phyloP scores from a whole-genome alignment of 2,888 invertebrate species.

The Sarcophaga caerulescens region DNA sequence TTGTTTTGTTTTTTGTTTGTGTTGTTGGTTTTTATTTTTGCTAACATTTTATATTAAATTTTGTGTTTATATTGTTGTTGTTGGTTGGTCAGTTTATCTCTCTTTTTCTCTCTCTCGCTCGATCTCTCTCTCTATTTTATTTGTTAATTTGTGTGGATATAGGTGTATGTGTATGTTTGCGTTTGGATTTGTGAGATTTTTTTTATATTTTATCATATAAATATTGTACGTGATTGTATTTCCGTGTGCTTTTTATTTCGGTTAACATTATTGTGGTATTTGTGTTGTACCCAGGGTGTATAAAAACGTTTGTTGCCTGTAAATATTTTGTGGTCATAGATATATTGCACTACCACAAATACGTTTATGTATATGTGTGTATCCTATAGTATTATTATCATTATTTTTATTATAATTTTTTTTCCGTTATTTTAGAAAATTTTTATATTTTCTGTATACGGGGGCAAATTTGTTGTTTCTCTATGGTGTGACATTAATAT shows the following conservation, averaged over 20 bases:
- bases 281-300: constrained; percentile 4
- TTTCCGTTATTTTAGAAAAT: too few relatives aligned
- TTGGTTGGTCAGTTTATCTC: background rate
- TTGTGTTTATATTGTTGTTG: background rate
- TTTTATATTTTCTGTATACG: too few relatives aligned
- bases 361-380: too few relatives aligned
- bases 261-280: constrained; percentile 53
- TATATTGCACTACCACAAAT: constrained; percentile 10
- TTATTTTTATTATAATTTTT: too few relatives aligned
- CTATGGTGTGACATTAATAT: too few relatives aligned
- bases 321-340: constrained; percentile 60
- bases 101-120: background rate
- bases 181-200: background rate
- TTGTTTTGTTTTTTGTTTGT: background rate
- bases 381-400: too few relatives aligned
- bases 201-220: constrained; percentile 18
- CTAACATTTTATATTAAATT: background rate
- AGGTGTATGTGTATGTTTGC: background rate
- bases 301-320: constrained; percentile 25
- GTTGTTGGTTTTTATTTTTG: too few relatives aligned
- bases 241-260: constrained; percentile 41
- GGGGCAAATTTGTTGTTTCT: too few relatives aligned
- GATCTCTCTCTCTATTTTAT: background rate
- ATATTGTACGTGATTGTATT: constrained; percentile 62
- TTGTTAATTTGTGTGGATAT: background rate